Percentiles rank a stretch among this genome's conserved stretches.
Evolutionary conservation across 2,797 vertebrate species (phyloP).

Genomic region (Myotis myotis): DNA sequence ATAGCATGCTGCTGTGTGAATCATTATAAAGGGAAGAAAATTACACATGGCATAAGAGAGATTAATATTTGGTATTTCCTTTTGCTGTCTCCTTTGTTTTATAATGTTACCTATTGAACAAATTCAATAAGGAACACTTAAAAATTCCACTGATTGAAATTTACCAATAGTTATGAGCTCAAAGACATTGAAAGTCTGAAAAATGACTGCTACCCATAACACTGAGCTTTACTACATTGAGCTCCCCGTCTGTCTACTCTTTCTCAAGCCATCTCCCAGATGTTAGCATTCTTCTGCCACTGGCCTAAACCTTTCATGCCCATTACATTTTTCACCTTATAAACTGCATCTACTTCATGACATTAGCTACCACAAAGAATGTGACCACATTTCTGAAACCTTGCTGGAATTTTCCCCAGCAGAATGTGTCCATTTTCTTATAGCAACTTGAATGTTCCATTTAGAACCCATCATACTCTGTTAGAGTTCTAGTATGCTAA

Average conservation of each 20-base stretch:
- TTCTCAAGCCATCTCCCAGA: slow-evolving; percentile 23
- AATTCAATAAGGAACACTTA: slow-evolving; percentile 19
- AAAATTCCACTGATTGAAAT: neutral
- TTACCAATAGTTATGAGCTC: slow-evolving; percentile 5
- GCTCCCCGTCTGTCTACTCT: neutral
- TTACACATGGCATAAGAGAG: slow-evolving; percentile 23
- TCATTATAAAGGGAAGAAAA: slow-evolving; percentile 54
- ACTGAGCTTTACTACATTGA: neutral
- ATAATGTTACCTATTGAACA: slow-evolving; percentile 51
- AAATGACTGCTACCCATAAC: neutral
- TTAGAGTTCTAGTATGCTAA: neutral
- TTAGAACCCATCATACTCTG: slow-evolving; percentile 1
- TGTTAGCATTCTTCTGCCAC: neutral
- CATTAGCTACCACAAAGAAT: neutral
- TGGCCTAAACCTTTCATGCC: neutral
- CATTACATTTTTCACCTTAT: neutral
- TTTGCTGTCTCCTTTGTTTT: slow-evolving; percentile 51
- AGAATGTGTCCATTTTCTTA: slow-evolving; percentile 31
- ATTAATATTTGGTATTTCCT: slow-evolving; percentile 53
- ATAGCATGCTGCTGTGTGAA: slow-evolving; percentile 42
- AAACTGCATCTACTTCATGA: slow-evolving; percentile 45
- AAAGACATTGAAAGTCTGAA: slow-evolving; percentile 28
- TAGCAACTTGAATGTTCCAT: slow-evolving; percentile 27
- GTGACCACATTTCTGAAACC: neutral
- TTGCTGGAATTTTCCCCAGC: neutral